These are phyloP conservation scores for Steromphala cineraria DNA, from an alignment of 2,888 invertebrate genomes.

Conservation along the genomic window DNA sequence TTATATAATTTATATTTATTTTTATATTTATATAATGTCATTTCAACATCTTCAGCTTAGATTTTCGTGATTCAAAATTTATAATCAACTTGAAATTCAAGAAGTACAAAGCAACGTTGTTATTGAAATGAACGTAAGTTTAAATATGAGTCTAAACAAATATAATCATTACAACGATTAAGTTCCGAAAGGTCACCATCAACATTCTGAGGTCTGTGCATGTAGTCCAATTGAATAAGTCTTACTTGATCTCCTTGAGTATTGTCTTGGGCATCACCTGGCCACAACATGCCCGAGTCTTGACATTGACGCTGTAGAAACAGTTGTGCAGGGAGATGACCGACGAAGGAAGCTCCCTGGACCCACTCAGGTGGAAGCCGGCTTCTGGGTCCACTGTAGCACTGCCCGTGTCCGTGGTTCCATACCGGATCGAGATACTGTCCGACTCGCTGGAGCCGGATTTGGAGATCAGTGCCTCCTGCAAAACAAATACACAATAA, in stretches of 20 bases:
- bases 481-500: neutral
- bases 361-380: neutral
- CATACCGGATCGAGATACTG: neutral
- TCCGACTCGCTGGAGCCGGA: neutral
- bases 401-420: neutral
- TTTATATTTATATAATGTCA: too few species aligned
- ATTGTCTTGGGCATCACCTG: conserved; percentile 57
- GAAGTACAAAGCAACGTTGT: too few species aligned
- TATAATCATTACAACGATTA: too few species aligned
- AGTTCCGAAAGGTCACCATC: too few species aligned
- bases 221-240: neutral
- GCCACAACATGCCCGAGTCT: conserved; percentile 57
- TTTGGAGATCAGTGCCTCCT: neutral
- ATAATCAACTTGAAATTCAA: too few species aligned
- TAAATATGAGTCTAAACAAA: too few species aligned
- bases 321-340: conserved; percentile 52
- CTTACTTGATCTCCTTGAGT: conserved; percentile 67
- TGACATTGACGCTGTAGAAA: conserved; percentile 61
- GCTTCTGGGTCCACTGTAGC: neutral
- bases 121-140: too few species aligned
- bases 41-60: too few species aligned
- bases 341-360: neutral
- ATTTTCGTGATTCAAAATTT: too few species aligned
- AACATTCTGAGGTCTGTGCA: too few species aligned
- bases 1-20: too few species aligned